Evolutionary conservation across 2,888 invertebrate species (phyloP).

Genomic region (Stenolophus ochropezus): DNA sequence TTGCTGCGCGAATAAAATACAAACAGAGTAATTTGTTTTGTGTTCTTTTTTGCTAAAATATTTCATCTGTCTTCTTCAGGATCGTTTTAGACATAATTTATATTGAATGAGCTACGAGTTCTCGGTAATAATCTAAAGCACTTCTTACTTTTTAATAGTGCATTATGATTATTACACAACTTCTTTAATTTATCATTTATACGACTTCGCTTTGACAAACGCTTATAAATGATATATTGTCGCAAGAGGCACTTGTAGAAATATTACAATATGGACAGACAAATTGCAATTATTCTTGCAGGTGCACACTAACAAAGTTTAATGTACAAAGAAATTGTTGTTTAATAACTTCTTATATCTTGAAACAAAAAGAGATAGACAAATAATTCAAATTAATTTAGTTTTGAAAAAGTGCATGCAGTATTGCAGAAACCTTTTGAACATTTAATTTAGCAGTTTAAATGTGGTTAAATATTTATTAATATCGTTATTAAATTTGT

Average conservation of each 20-base stretch:
- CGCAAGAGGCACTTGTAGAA: neutral
- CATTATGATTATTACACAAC: slow-evolving; percentile 26
- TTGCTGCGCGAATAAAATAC: slow-evolving; percentile 47
- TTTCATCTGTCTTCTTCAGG: slow-evolving; percentile 52
- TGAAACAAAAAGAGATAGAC: too few relatives aligned
- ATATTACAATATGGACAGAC: too few relatives aligned
- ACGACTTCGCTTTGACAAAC: neutral
- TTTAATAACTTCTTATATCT: too few relatives aligned
- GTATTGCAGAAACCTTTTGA: too few relatives aligned
- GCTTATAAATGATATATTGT: neutral
- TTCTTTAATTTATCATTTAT: slow-evolving; percentile 37
- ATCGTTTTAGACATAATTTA: slow-evolving; percentile 43
- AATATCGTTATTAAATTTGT: too few relatives aligned
- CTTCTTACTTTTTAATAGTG: slow-evolving; percentile 29
- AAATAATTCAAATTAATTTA: too few relatives aligned
- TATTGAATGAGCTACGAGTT: slow-evolving; percentile 4
- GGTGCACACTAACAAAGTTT: too few relatives aligned
- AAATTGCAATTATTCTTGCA: too few relatives aligned
- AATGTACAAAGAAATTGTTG: too few relatives aligned
- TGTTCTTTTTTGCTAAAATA: slow-evolving; percentile 50
- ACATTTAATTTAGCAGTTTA: too few relatives aligned
- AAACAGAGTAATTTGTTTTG: slow-evolving; percentile 50
- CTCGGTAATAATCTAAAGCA: slow-evolving; percentile 6
- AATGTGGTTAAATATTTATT: too few relatives aligned
- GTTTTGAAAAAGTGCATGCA: too few relatives aligned